phyloP scores from a whole-genome alignment of 2,888 invertebrate genomes.

The Lasioglossum vierecki region DNA sequence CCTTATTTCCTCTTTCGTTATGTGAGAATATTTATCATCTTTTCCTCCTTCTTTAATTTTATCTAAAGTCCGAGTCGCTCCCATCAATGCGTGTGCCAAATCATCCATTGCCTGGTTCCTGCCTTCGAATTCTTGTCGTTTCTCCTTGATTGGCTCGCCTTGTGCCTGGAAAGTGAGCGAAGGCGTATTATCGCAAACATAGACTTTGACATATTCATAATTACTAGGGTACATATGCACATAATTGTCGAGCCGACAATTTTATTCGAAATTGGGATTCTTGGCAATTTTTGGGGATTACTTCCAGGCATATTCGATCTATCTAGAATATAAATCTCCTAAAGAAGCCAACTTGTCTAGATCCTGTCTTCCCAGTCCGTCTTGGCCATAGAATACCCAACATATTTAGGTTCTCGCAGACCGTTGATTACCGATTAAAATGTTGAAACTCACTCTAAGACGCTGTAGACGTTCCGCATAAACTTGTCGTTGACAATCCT shows the following conservation, averaged over 20 bases:
- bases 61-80: slow-evolving; percentile 92
- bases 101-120: slow-evolving; percentile 93
- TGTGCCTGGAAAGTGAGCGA: slow-evolving; percentile 85
- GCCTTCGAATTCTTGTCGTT: slow-evolving; percentile 92
- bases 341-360: not conserved
- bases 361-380: not conserved
- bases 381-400: not conserved
- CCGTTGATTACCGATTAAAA: not conserved
- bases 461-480: slow-evolving; percentile 83
- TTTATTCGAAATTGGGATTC: not conserved
- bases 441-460: slow-evolving; percentile 72
- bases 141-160: slow-evolving; percentile 95
- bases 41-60: slow-evolving; percentile 86
- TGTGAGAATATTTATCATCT: slow-evolving; percentile 91
- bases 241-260: not conserved
- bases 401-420: not conserved
- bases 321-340: not conserved
- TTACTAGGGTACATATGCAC: not conserved
- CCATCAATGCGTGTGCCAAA: slow-evolving; percentile 90
- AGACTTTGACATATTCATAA: not conserved
- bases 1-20: slow-evolving; percentile 92
- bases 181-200: not conserved
- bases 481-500: slow-evolving; percentile 93
- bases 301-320: not conserved
- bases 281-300: not conserved